Conservation (phyloP, 1,140 invertebrate species). For the Macrocentrus cingulum region DNA sequence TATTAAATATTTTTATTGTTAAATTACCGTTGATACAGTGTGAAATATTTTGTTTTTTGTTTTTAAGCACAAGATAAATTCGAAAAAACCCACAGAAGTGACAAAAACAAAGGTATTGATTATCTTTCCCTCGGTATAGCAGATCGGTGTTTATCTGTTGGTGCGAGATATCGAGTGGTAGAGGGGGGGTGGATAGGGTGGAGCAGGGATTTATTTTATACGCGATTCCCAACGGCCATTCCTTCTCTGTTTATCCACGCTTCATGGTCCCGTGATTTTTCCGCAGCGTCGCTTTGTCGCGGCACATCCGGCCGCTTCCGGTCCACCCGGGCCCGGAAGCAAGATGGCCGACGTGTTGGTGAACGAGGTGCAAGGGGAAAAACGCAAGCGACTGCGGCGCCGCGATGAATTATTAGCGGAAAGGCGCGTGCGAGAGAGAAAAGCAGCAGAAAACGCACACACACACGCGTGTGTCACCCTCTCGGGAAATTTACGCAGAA, state of each 20-base stretch:
- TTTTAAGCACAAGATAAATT: conserved; percentile 11
- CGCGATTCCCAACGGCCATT: conserved; percentile 21
- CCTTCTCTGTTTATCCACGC: conserved; percentile 46
- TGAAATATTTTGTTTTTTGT: too few species aligned
- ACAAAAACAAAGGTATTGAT: conserved; percentile 12
- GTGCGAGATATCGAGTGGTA: background rate
- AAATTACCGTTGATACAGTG: too few species aligned
- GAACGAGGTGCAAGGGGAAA: conserved; percentile 15
- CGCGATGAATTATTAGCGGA: conserved; percentile 56
- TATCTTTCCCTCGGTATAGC: background rate
- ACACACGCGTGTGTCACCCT: conserved; percentile 1
- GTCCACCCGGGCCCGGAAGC: conserved; percentile 49
- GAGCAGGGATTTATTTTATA: conserved; percentile 8
- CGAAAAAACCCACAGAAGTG: background rate
- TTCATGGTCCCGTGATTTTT: conserved; percentile 55
- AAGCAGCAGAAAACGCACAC: conserved; percentile 14
- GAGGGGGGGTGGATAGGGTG: background rate
- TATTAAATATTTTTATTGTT: too few species aligned
- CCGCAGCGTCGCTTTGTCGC: conserved; percentile 53
- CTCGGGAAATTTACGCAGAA: conserved; percentile 21
- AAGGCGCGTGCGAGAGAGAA: conserved; percentile 48
- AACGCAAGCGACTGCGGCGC: conserved; percentile 19
- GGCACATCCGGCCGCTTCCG: conserved; percentile 52
- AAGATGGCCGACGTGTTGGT: conserved; percentile 49
- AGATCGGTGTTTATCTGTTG: conserved; percentile 15